phyloP scores from a whole-genome alignment of 37 sponge, comb jelly and placozoan genomes.

The Oscarella lobularis region DNA sequence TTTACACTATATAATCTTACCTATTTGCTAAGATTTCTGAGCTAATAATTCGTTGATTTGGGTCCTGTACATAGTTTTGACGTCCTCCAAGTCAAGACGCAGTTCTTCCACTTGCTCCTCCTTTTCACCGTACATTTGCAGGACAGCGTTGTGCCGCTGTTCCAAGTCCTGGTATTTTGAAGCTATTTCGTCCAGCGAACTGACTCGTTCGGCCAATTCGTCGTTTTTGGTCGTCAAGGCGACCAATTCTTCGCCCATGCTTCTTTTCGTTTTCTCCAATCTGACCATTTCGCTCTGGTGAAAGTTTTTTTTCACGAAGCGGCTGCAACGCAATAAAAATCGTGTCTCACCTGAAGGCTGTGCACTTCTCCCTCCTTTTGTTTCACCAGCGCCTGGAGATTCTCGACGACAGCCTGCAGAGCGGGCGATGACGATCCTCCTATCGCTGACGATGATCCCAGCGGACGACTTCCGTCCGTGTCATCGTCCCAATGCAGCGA shows the following conservation, averaged over 20 bases:
- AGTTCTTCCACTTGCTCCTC: slow-evolving; percentile 91
- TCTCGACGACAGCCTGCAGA: slow-evolving; percentile 32
- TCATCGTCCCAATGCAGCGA: neutral
- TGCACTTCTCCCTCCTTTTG: slow-evolving; percentile 78
- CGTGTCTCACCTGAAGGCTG: slow-evolving; percentile 34
- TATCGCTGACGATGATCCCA: neutral
- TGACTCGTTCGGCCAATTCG: neutral
- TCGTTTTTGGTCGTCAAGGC: neutral
- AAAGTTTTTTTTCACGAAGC: neutral
- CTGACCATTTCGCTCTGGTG: slow-evolving; percentile 30
- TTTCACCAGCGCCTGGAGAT: slow-evolving; percentile 58
- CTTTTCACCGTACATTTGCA: slow-evolving; percentile 99
- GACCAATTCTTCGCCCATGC: slow-evolving; percentile 3
- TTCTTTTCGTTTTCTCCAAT: slow-evolving; percentile 54
- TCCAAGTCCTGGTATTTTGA: slow-evolving; percentile 33
- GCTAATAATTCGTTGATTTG: slow-evolving; percentile 42
- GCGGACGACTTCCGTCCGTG: neutral
- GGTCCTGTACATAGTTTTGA: slow-evolving; percentile 85
- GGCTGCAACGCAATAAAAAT: too few species aligned
- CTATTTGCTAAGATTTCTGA: too few species aligned
- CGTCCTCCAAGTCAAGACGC: slow-evolving; percentile 77
- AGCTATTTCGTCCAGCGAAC: neutral
- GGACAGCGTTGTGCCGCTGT: slow-evolving; percentile 69
- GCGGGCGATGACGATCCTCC: neutral
- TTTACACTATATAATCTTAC: too few species aligned